phyloP scores from a whole-genome alignment of 1,140 invertebrate genomes.

The Aphelenchoides besseyi region DNA sequence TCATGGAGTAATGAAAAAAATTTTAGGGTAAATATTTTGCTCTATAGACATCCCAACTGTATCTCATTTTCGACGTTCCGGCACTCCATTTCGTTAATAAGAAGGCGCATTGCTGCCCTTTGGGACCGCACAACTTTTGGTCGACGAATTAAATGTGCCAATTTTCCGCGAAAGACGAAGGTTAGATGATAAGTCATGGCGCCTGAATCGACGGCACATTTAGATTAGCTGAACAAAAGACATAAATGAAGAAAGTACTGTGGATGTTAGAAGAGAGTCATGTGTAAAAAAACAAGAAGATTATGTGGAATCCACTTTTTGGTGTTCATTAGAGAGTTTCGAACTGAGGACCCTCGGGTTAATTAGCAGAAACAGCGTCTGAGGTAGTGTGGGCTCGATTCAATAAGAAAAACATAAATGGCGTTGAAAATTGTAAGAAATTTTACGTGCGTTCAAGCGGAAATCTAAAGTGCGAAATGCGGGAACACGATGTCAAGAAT shows the following conservation, averaged over 20 bases:
- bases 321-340: too few relatives aligned
- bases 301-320: too few relatives aligned
- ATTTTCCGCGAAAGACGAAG: conserved; percentile 1
- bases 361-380: too few relatives aligned
- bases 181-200: background rate
- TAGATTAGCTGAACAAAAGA: background rate
- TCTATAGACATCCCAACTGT: background rate
- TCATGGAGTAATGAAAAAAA: background rate
- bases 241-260: background rate
- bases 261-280: too few relatives aligned
- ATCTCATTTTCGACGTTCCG: conserved; percentile 5
- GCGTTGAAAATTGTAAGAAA: background rate
- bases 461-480: background rate
- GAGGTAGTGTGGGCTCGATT: too few relatives aligned
- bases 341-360: too few relatives aligned
- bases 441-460: background rate
- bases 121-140: background rate
- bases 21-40: background rate
- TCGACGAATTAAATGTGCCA: conserved; percentile 1
- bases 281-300: too few relatives aligned
- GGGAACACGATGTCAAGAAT: conserved; percentile 1
- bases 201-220: background rate
- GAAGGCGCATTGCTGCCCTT: background rate
- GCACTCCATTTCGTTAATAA: background rate
- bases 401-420: background rate